phyloP scores from a whole-genome alignment of 2,113 vertebrate genomes.

The Bubo blakistoni region DNA sequence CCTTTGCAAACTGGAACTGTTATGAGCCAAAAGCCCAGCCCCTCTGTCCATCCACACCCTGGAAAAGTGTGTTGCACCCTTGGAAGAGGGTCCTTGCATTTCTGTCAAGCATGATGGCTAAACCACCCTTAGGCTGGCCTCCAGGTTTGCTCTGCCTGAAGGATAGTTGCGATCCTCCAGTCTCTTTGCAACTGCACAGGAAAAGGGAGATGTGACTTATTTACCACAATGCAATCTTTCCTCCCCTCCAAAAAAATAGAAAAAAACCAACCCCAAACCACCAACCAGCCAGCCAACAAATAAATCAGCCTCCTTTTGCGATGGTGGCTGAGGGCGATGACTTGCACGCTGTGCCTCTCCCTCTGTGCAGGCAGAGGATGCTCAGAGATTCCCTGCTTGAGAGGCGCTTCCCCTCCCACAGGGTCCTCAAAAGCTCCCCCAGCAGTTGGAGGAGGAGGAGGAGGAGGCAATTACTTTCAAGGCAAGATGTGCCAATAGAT shows the following conservation, averaged over 20 bases:
- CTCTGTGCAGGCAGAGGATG: background rate
- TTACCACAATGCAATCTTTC: rapidly evolving
- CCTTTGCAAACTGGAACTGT: background rate
- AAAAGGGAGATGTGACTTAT: background rate
- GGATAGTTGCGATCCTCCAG: background rate
- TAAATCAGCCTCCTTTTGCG: background rate
- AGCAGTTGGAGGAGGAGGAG: background rate
- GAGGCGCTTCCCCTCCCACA: background rate
- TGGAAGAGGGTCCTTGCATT: background rate
- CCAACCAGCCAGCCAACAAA: background rate
- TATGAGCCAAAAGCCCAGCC: background rate
- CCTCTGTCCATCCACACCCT: background rate
- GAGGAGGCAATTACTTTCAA: background rate
- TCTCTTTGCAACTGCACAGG: background rate
- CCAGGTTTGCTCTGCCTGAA: background rate
- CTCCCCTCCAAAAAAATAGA: background rate
- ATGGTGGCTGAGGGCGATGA: background rate
- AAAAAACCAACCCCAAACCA: background rate
- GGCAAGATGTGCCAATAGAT: background rate
- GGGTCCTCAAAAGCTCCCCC: background rate
- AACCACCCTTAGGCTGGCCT: too few relatives aligned
- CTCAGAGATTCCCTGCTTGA: background rate
- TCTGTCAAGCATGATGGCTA: background rate
- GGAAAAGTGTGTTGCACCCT: background rate
- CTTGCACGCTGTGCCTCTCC: background rate